phyloP scores from a whole-genome alignment of 2,797 vertebrate genomes.

The Rhynchotus rufescens region DNA sequence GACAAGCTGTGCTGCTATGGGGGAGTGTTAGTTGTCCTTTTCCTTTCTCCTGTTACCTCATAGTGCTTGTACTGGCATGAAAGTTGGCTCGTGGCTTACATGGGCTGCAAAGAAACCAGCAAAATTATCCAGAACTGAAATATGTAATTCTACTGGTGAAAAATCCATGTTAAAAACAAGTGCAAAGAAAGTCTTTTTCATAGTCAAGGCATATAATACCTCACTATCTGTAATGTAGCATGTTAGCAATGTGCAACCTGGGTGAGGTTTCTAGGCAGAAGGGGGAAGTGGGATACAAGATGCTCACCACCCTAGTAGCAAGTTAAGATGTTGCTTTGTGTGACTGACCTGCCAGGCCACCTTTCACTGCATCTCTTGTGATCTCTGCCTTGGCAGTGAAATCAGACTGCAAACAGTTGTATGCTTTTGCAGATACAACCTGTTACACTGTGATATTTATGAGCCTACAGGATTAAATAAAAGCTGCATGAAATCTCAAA shows the following conservation, averaged over 20 bases:
- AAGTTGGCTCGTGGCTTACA: background rate
- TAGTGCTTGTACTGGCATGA: background rate
- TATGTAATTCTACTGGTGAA: background rate
- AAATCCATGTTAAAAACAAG: background rate
- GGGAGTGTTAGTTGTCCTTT: background rate
- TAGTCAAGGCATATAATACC: background rate
- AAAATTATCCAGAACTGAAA: accelerated
- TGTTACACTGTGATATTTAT: background rate
- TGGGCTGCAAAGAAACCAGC: background rate
- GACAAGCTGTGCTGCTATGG: background rate
- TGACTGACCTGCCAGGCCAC: background rate
- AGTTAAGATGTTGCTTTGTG: background rate
- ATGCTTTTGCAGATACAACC: background rate
- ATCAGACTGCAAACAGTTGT: background rate
- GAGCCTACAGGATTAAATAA: background rate
- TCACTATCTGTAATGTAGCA: background rate
- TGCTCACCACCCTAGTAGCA: background rate
- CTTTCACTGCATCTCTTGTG: background rate
- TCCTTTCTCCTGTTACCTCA: background rate
- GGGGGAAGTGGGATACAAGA: background rate
- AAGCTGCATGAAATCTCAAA: background rate
- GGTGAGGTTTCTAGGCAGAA: background rate
- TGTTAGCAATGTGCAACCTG: too few relatives aligned
- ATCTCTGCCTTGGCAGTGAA: background rate
- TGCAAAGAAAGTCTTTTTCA: background rate